These are phyloP conservation scores for Hedya salicella DNA, from an alignment of 2,888 invertebrate species.

Conservation along the genomic window DNA sequence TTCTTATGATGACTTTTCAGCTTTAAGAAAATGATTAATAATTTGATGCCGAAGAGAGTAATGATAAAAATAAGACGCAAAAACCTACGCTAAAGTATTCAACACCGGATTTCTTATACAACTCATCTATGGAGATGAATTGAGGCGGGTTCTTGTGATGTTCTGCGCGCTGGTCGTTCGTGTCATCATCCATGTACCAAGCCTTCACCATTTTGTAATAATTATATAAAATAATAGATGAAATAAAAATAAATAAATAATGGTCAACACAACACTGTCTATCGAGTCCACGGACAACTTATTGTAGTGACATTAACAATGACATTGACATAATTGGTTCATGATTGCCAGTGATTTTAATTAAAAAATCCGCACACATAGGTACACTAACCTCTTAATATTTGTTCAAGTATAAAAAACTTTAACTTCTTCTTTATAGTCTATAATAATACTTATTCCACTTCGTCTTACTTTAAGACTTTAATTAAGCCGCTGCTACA, in stretches of 20 bases:
- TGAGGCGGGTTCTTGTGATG: conserved; percentile 92
- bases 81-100: conserved; percentile 92
- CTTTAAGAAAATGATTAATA: not conserved
- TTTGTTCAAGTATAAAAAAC: too few species aligned
- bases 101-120: conserved; percentile 91
- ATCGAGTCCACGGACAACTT: not conserved
- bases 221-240: not conserved
- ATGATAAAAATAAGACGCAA: conserved; percentile 15
- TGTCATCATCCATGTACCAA: conserved; percentile 92
- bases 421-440: too few species aligned
- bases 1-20: not conserved
- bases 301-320: conserved; percentile 1
- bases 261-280: not conserved
- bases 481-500: too few species aligned
- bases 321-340: not conserved
- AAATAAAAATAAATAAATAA: not conserved
- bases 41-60: not conserved
- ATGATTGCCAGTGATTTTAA: conserved; percentile 7
- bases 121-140: conserved; percentile 87
- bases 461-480: too few species aligned
- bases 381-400: too few species aligned
- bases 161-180: conserved; percentile 90
- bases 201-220: conserved; percentile 90
- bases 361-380: not conserved
- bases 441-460: too few species aligned